Evolutionary conservation across 2,113 vertebrate species (phyloP).

Genomic region (Herpailurus yagouaroundi): DNA sequence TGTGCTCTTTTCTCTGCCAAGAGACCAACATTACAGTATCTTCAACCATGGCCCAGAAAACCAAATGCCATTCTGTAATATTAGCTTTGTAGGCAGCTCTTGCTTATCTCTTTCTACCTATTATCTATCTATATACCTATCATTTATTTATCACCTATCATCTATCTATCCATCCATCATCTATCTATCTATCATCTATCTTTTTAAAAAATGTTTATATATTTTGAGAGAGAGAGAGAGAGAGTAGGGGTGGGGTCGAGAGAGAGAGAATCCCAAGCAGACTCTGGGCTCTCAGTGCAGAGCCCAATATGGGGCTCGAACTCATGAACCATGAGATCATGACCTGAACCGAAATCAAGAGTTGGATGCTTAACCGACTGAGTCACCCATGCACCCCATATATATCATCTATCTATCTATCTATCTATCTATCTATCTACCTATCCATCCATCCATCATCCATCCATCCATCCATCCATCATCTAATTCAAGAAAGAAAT

Average conservation of each 20-base stretch:
- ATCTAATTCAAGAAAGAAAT: conserved; percentile 31
- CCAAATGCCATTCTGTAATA: conserved; percentile 24
- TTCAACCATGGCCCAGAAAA: conserved; percentile 33
- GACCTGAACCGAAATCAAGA: no score
- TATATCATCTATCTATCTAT: neutral
- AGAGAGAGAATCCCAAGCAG: no score
- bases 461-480: neutral
- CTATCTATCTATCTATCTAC: neutral
- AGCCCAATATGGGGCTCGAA: no score
- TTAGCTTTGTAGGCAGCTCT: neutral
- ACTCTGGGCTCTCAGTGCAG: no score
- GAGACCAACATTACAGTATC: neutral
- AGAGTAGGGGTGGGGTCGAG: no score
- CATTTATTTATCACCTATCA: neutral
- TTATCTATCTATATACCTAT: no score
- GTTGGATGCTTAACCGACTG: no score
- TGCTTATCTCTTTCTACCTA: neutral
- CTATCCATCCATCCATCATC: neutral
- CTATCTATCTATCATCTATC: neutral
- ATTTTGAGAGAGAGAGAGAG: no score
- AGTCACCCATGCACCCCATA: neutral
- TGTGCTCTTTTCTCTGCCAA: conserved; percentile 21
- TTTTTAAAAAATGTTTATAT: neutral
- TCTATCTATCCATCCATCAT: neutral
- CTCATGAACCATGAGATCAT: no score